Evolutionary conservation across 2,797 vertebrate species (phyloP).

Genomic region (Hylomyscus alleni): DNA sequence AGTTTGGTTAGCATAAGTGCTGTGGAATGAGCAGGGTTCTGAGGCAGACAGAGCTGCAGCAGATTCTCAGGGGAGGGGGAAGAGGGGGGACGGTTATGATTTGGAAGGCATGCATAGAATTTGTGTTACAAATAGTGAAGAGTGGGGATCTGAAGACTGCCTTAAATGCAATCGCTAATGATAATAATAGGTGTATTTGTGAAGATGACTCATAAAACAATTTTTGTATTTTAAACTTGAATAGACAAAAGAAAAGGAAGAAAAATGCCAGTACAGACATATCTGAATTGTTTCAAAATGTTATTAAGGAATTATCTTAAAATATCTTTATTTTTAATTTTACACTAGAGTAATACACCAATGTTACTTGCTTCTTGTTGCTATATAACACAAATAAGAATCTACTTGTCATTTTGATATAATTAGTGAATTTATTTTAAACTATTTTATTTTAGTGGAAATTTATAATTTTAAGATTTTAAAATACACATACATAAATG

Average conservation of each 20-base stretch:
- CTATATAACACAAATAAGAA: conserved; percentile 1
- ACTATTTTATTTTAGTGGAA: not conserved
- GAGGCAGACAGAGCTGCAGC: conserved; percentile 42
- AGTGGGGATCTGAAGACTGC: conserved; percentile 44
- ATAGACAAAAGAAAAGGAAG: conserved; percentile 70
- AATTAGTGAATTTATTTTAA: conserved; percentile 32
- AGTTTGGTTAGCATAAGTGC: conserved; percentile 76
- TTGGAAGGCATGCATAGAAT: conserved; percentile 23
- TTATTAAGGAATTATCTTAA: conserved; percentile 22
- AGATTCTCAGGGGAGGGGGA: conserved; percentile 5
- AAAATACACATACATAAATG: not conserved
- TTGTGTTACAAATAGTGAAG: conserved; percentile 75
- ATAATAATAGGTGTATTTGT: conserved; percentile 74
- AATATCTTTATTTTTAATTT: conserved; percentile 31
- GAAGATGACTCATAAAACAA: conserved; percentile 52
- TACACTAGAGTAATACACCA: conserved; percentile 15
- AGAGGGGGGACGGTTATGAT: not conserved
- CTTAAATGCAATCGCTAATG: conserved; percentile 48
- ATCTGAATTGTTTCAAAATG: not conserved
- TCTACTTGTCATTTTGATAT: not conserved
- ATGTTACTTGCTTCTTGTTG: conserved; percentile 6
- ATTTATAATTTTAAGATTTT: conserved; percentile 25
- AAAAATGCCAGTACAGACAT: conserved; percentile 59
- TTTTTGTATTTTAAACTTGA: conserved; percentile 76
- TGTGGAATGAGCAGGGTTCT: conserved; percentile 56